phyloP scores from a whole-genome alignment of 2,113 vertebrate genomes.

The Sminthopsis crassicaudata region DNA sequence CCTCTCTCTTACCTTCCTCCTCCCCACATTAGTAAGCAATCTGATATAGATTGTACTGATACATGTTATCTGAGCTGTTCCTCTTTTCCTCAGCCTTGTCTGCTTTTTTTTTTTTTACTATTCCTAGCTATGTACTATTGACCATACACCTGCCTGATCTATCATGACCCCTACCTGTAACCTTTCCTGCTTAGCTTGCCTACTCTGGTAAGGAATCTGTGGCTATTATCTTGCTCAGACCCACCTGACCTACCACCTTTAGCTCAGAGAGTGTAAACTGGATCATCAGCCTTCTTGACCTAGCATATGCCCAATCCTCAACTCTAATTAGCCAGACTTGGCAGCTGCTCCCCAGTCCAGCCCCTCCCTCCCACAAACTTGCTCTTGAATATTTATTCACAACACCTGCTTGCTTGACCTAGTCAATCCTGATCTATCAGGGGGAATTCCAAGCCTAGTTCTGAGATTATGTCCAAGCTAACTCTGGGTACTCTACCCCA shows the following conservation, averaged over 20 bases:
- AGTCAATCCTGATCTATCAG: neutral
- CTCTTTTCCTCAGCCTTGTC: neutral
- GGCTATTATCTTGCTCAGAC: neutral
- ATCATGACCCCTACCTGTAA: neutral
- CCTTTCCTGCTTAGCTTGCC: neutral
- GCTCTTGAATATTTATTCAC: slow-evolving; percentile 20
- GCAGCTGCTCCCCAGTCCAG: neutral
- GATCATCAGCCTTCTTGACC: neutral
- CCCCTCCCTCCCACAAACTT: neutral
- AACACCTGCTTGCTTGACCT: neutral
- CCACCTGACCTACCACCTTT: neutral
- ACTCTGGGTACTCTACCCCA: neutral
- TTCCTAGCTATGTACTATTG: neutral
- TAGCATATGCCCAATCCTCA: neutral
- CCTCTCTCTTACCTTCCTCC: no score
- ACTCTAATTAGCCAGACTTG: slow-evolving; percentile 34
- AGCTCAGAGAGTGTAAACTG: neutral
- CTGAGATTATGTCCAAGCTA: neutral
- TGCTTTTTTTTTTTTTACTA: neutral
- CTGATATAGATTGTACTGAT: no score
- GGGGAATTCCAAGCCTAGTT: neutral
- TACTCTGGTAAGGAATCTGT: neutral
- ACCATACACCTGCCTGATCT: neutral
- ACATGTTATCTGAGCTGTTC: neutral
- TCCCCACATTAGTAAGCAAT: no score